These are phyloP conservation scores for Vulpes lagopus DNA, from an alignment of 2,113 vertebrate genomes.

Conservation along the genomic window DNA sequence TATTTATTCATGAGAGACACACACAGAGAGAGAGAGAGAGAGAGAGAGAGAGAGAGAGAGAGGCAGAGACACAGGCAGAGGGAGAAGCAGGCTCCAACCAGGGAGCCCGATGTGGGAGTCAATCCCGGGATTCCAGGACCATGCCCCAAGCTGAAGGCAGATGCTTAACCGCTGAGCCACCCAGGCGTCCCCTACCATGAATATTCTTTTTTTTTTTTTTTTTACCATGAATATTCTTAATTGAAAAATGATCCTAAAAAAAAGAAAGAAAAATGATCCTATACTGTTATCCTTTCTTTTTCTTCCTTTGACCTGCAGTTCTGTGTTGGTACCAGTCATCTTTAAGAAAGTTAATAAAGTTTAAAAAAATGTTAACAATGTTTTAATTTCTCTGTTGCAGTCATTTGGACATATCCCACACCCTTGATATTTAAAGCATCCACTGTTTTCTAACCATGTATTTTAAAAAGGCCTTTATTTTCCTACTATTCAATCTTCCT, in stretches of 20 bases:
- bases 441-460: not conserved
- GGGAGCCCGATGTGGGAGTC: not conserved
- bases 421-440: not conserved
- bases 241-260: not conserved
- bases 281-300: not conserved
- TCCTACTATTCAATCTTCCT: not conserved
- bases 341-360: constrained; percentile 15
- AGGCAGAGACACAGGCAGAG: not conserved
- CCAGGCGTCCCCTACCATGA: not conserved
- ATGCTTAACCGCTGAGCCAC: not conserved
- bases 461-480: not conserved
- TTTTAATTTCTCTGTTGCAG: not conserved
- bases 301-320: not conserved
- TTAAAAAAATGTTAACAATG: not conserved
- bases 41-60: not conserved
- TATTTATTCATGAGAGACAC: not conserved
- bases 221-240: not conserved
- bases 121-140: not conserved
- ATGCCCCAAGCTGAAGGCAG: not conserved
- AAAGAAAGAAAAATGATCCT: not conserved
- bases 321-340: not conserved
- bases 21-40: no score
- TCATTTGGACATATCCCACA: not conserved
- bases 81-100: not conserved
- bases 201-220: not conserved